Evolutionary conservation across 1,140 invertebrate species (phyloP), one percentile per base, ranked within the genome.

Genomic region (Plectrocnemia conspersa): DNA sequence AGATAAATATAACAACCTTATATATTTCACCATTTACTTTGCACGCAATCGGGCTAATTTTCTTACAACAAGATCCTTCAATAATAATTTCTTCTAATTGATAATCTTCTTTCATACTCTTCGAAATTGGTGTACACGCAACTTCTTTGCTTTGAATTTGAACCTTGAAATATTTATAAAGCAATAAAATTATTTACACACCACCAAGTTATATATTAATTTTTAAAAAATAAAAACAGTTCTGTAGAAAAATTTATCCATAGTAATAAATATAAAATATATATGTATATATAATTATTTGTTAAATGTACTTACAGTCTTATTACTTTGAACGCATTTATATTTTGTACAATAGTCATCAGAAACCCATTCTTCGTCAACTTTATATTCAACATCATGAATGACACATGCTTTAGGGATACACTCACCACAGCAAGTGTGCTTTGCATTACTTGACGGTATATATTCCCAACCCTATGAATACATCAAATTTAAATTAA

Each of bases 381-480:
- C 64, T 3, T 68, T 53, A 29, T 75, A 72, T 6, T 77, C 57
- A 2, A 63, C 53, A 1, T 75, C 79, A 41, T 78, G 71, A 9
- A 80, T 67, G 0, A 84, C 72, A 62, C 85, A 88, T 11, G 76
- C 78, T 3, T 77, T 68, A 32, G 79, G 76, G 23, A 76, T 56
- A 62, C 85, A 88, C 19, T 74, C 68, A 4, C 85, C 85, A 56
- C 85, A 88, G 59, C 85, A 88, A 52, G 74, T 35, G 7, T 32
- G 42, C 15, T 54, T 22, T 6, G 47, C 35, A 11, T 54, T 32
- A 11, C 19, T 27, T 15, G 52, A 45, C 13, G 58, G 47, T 23
- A 41, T 45, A 52, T 59, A 59, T 50, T 59, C 55, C 40, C 18
- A 59, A 9, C 58, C 58, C 58, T 59, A 11, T 46, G 47, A 40